Base-by-base conservation (phyloP, 2,888 invertebrate species). In the Carabus problematicus region DNA sequence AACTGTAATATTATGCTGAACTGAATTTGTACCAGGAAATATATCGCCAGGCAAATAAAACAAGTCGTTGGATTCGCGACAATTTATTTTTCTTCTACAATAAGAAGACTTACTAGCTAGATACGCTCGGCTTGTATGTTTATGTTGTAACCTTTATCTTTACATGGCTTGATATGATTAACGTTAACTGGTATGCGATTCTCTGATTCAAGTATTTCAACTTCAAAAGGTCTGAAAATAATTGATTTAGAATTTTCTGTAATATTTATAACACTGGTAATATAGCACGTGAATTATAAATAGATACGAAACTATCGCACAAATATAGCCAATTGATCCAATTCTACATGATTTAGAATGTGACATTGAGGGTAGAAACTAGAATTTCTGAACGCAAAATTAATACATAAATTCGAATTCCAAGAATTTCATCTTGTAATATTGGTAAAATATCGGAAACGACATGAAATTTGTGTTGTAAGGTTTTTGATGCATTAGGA, bases 51-150 rank as follows among this genome's bases (percentile, higher is more conserved):
- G 42, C 41, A 71, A 43, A 67, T 70, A 52, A 14, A 60, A 55
- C 12, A 70, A 8, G 43, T 67, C 61, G 43, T 68, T 70, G 55
- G 29, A 70, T 18, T 70, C 68, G 8, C 16, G 14, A 39, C 70
- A 9, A 73, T 47, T 18, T 60, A 19, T 54, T 45, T 60, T 66
- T 72, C 71, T 43, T 72, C 71, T 47, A n/a, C 52, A 47, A 70
- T 72, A 61, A 70, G 66, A 67, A 70, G 54, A 18, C 9, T 42
- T 64, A 39, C 41, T 59, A 16, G 16, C 49, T 16, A 64, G 12
- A 70, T 42, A 49, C 67, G 45, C 16, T 70, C 70, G 2, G 52
- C 16, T 11, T 56, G 39, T 40, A 9, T 18, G 42, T 58, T 16
- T 56, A 16, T 29, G 63, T 64, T 39, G 8, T 40, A 11, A 66